These are phyloP conservation scores for Oncorhynchus kisutch DNA, from an alignment of 2,113 vertebrate species.

Conservation along the genomic window DNA sequence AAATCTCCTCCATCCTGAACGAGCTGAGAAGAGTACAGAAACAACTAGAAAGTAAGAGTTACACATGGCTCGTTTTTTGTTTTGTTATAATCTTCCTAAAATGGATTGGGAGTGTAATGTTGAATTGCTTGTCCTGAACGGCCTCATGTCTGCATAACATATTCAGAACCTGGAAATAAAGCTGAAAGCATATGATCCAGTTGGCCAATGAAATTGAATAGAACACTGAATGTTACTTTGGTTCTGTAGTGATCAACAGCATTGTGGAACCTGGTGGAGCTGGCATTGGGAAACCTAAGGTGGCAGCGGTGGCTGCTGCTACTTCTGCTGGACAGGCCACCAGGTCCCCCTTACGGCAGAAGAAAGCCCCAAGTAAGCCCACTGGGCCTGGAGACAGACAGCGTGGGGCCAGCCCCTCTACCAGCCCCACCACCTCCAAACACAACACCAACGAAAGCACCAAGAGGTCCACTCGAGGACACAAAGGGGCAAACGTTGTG, in stretches of 20 bases:
- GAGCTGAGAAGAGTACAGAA: constrained; percentile 90
- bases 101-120: background rate
- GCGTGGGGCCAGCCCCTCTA: background rate
- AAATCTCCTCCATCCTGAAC: constrained; percentile 91
- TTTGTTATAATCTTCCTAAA: background rate
- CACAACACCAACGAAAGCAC: constrained; percentile 58
- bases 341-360: constrained; percentile 71
- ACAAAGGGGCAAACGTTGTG: constrained; percentile 72
- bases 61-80: background rate
- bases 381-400: constrained; percentile 1
- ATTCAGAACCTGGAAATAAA: background rate
- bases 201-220: background rate
- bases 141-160: background rate
- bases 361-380: constrained; percentile 37
- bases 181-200: background rate
- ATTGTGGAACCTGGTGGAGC: constrained; percentile 81
- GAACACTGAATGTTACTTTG: background rate
- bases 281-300: constrained; percentile 71
- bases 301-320: constrained; percentile 56
- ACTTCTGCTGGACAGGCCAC: constrained; percentile 61
- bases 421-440: constrained; percentile 1
- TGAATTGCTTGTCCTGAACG: background rate
- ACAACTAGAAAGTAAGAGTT: constrained; percentile 86
- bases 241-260: constrained; percentile 85
- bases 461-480: constrained; percentile 58